Evolutionary conservation across 2,113 vertebrate genomes (phyloP).

Genomic region (Penelope pileata): DNA sequence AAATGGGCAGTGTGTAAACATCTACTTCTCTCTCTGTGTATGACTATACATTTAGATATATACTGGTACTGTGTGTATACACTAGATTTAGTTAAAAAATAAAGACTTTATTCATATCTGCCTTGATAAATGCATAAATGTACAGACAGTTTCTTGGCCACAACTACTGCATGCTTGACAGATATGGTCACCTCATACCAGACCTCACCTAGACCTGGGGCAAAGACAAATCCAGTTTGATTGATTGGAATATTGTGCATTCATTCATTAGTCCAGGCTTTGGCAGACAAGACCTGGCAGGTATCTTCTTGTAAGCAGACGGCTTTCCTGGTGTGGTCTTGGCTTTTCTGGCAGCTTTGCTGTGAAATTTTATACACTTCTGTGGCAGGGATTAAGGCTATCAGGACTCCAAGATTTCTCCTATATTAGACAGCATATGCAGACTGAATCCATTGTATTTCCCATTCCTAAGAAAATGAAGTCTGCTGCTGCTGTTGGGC

Average conservation of each 20-base stretch:
- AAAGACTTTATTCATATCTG: slow-evolving; percentile 74
- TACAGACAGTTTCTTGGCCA: slow-evolving; percentile 75
- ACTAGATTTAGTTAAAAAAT: slow-evolving; percentile 30
- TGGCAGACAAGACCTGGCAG: slow-evolving; percentile 85
- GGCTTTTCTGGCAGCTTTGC: slow-evolving; percentile 80
- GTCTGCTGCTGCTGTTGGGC: neutral
- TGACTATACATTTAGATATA: neutral
- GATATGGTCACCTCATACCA: slow-evolving; percentile 82
- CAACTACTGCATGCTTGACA: slow-evolving; percentile 67
- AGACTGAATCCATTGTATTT: slow-evolving; percentile 23
- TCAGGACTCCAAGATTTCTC: slow-evolving; percentile 74
- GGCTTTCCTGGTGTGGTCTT: slow-evolving; percentile 83
- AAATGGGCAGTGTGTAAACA: neutral
- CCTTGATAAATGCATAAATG: slow-evolving; percentile 74
- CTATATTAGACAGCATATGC: slow-evolving; percentile 59
- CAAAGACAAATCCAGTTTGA: slow-evolving; percentile 81
- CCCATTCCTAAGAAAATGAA: neutral
- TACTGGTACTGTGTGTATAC: neutral
- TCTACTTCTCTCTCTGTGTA: neutral
- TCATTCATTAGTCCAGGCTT: slow-evolving; percentile 83
- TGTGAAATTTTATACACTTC: slow-evolving; percentile 85
- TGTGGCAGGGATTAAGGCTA: slow-evolving; percentile 80
- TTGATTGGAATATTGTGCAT: slow-evolving; percentile 80
- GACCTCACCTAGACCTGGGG: slow-evolving; percentile 79
- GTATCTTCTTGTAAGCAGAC: slow-evolving; percentile 80